Percentiles rank a stretch among this genome's conserved stretches.
phyloP scores from a whole-genome alignment of 2,113 vertebrate species.

The Zapus hudsonius region DNA sequence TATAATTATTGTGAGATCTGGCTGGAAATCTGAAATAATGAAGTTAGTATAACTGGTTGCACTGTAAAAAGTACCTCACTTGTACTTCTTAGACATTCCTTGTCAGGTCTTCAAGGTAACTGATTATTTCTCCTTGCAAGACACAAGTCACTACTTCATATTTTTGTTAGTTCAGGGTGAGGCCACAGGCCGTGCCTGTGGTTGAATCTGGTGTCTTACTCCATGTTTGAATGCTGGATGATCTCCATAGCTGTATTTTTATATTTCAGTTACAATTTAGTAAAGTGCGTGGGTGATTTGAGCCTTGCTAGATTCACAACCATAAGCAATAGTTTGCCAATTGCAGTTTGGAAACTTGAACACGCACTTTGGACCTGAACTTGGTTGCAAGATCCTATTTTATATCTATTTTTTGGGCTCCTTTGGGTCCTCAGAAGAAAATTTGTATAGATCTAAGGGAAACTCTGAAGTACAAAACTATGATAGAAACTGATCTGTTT shows the following conservation, averaged over 20 bases:
- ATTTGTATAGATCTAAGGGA: slow-evolving; percentile 44
- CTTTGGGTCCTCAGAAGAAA: slow-evolving; percentile 23
- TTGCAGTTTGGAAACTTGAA: background rate
- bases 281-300: background rate
- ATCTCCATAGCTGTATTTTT: background rate
- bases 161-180: background rate
- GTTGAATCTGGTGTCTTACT: background rate
- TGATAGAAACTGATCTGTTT: slow-evolving; percentile 43
- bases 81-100: background rate
- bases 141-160: background rate
- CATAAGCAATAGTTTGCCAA: background rate
- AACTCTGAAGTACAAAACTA: slow-evolving; percentile 39
- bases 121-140: slow-evolving; percentile 31
- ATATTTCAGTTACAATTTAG: slow-evolving; percentile 22
- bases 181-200: background rate
- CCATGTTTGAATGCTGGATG: slow-evolving; percentile 32
- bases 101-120: background rate
- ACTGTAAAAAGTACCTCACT: no score
- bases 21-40: slow-evolving; percentile 33
- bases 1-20: slow-evolving; percentile 28
- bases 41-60: slow-evolving; percentile 21
- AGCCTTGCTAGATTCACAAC: background rate
- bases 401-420: slow-evolving; percentile 1
- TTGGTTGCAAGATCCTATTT: background rate
- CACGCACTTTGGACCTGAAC: background rate